Percentiles rank a stretch among this genome's conserved stretches.
Evolutionary conservation across 2,888 invertebrate species (phyloP).

Genomic region (Drosophila antonietae): DNA sequence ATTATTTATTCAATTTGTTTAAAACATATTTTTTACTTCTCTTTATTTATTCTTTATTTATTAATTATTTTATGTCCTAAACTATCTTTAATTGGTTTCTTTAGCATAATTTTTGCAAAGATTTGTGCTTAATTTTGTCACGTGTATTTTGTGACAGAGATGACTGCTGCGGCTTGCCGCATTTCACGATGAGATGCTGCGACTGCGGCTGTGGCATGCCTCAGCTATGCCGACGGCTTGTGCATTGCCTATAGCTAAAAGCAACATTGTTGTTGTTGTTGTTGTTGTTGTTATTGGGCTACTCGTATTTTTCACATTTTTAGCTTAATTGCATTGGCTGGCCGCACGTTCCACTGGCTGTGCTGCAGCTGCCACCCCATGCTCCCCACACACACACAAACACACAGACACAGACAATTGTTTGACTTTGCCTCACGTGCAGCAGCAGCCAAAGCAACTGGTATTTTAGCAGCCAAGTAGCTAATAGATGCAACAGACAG

Average conservation of each 20-base stretch:
- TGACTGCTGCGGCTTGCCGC: slow-evolving; percentile 20
- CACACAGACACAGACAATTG: slow-evolving; percentile 52
- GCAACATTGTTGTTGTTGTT: neutral
- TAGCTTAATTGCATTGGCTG: slow-evolving; percentile 78
- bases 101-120: neutral
- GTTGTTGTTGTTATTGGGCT: slow-evolving; percentile 17
- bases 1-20: too few species aligned
- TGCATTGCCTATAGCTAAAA: slow-evolving; percentile 5
- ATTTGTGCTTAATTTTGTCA: neutral
- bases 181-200: slow-evolving; percentile 25
- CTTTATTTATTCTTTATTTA: neutral
- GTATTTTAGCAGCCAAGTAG: slow-evolving; percentile 67
- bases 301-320: slow-evolving; percentile 75
- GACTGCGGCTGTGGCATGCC: slow-evolving; percentile 19
- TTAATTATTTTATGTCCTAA: neutral
- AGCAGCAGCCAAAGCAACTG: slow-evolving; percentile 56
- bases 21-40: neutral
- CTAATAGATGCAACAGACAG: slow-evolving; percentile 63
- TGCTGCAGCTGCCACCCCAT: slow-evolving; percentile 18
- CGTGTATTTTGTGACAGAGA: slow-evolving; percentile 27
- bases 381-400: neutral
- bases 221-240: slow-evolving; percentile 25
- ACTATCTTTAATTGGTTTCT: neutral
- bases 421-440: slow-evolving; percentile 69
- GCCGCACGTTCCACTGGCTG: slow-evolving; percentile 70